These are phyloP conservation scores for Abramis brama DNA, from an alignment of 2,113 vertebrate genomes.

Conservation along the genomic window DNA sequence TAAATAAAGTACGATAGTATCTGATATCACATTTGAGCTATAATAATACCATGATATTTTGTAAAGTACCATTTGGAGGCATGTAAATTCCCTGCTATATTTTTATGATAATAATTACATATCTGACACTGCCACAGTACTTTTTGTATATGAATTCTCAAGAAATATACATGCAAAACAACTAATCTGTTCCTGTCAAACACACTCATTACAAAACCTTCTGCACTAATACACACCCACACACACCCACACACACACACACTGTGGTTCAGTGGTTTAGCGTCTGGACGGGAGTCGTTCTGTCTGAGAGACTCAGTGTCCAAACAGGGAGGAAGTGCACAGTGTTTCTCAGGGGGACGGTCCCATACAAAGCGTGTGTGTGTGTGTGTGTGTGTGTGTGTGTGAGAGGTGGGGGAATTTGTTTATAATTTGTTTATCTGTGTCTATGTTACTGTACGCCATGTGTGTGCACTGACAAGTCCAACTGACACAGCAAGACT, in stretches of 20 bases:
- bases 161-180: conserved; percentile 11
- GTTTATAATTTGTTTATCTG: conserved; percentile 41
- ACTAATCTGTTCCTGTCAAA: background rate
- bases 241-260: background rate
- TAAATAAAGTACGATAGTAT: background rate
- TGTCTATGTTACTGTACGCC: conserved; percentile 18
- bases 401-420: background rate
- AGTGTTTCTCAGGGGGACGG: conserved; percentile 29
- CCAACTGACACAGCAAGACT: background rate
- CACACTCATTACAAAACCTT: background rate
- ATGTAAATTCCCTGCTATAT: background rate
- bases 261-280: conserved; percentile 19
- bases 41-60: too few species aligned
- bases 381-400: background rate
- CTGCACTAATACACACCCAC: background rate
- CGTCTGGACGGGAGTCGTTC: conserved; percentile 33
- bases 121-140: too few species aligned
- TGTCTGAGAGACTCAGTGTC: conserved; percentile 43
- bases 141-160: background rate
- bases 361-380: conserved; percentile 1
- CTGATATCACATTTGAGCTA: background rate
- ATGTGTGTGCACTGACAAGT: conserved; percentile 1
- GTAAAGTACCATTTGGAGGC: too few species aligned
- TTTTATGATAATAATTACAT: too few species aligned
- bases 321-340: conserved; percentile 44